Percentiles rank a stretch among this genome's conserved stretches.
These are phyloP conservation scores for Bimastos eiseni DNA, from an alignment of 2,888 invertebrate genomes.

Conservation along the genomic window DNA sequence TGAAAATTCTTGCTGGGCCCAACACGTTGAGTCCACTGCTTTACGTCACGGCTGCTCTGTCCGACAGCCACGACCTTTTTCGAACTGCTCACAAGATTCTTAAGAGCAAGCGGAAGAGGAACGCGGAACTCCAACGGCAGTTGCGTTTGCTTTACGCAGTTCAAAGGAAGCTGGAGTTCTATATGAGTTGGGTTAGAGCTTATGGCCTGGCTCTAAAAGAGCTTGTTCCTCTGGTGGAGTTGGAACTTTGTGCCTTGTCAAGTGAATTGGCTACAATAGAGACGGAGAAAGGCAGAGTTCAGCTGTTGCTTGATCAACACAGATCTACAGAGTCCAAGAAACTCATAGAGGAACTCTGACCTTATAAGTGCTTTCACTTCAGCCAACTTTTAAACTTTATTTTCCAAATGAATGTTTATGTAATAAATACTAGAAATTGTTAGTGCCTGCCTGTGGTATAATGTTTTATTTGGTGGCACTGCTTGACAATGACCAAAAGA, in stretches of 20 bases:
- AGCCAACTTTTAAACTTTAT: not conserved
- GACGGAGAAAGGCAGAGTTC: not conserved
- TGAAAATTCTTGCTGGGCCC: slow-evolving; percentile 31
- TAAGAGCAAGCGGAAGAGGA: slow-evolving; percentile 9
- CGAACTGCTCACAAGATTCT: slow-evolving; percentile 29
- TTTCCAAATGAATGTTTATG: not conserved
- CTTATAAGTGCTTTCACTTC: not conserved
- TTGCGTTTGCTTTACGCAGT: not conserved
- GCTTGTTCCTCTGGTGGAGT: slow-evolving; percentile 22
- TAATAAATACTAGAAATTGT: not conserved
- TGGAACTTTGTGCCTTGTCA: slow-evolving; percentile 33
- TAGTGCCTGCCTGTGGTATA: not conserved
- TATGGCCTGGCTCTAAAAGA: slow-evolving; percentile 29
- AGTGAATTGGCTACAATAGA: not conserved
- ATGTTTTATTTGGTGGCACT: not conserved
- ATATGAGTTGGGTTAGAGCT: slow-evolving; percentile 34
- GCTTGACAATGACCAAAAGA: not conserved
- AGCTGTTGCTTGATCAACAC: not conserved
- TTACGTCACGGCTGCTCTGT: slow-evolving; percentile 37
- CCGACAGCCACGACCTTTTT: slow-evolving; percentile 32
- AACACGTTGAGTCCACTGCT: not conserved
- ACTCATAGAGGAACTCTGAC: not conserved
- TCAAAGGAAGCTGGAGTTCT: slow-evolving; percentile 35
- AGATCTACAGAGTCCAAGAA: not conserved
- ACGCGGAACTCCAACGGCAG: not conserved